Percentiles rank a stretch among this genome's conserved stretches.
phyloP scores from a whole-genome alignment of 2,113 vertebrate species.

The Zosterops lateralis region DNA sequence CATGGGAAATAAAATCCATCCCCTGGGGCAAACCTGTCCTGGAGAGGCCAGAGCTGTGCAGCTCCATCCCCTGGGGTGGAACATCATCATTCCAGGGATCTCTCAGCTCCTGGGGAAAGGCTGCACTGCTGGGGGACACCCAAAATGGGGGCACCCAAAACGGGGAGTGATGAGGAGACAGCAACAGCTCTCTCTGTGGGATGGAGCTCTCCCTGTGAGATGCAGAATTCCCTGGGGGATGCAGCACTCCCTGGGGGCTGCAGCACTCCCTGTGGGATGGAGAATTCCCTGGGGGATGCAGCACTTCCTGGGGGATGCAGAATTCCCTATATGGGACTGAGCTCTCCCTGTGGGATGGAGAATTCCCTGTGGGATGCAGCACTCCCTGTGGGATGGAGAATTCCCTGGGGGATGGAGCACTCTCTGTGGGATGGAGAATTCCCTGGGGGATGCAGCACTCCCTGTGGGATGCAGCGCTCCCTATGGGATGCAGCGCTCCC shows the following conservation, averaged over 20 bases:
- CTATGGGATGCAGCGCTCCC: background rate
- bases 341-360: no score
- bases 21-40: background rate
- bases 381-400: rapidly evolving
- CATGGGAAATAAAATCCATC: rapidly evolving
- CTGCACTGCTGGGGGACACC: background rate
- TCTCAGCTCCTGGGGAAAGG: background rate
- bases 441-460: background rate
- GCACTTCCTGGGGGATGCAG: no score
- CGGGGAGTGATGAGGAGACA: background rate
- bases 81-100: rapidly evolving
- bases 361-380: background rate
- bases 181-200: background rate
- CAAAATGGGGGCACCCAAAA: background rate
- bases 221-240: background rate
- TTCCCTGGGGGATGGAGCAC: background rate
- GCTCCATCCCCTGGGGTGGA: background rate
- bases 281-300: background rate
- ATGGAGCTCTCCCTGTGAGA: rapidly evolving
- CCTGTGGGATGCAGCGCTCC: background rate
- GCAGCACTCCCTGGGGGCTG: no score
- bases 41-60: background rate
- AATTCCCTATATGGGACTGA: no score
- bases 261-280: no score
- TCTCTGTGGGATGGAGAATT: rapidly evolving